These are phyloP conservation scores for Falcunculus frontatus DNA, from an alignment of 2,113 vertebrate species.

Conservation along the genomic window DNA sequence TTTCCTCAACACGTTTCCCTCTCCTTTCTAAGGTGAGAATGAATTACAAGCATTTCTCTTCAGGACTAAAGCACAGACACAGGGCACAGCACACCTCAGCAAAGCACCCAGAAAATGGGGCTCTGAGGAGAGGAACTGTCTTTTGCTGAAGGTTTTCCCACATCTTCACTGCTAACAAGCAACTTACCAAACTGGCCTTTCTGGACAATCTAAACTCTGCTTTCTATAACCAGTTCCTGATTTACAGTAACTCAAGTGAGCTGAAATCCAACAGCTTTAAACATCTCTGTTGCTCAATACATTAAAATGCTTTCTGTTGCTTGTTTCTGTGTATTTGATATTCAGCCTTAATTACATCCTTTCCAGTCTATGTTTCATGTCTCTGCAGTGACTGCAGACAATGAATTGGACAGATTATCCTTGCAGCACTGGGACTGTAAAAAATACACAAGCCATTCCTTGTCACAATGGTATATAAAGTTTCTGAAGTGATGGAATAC, in stretches of 20 bases:
- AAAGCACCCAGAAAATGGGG: background rate
- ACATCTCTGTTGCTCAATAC: background rate
- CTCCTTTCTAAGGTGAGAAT: background rate
- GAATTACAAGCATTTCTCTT: background rate
- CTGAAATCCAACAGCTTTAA: background rate
- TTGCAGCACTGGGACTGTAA: background rate
- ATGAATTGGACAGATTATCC: background rate
- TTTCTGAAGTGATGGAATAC: background rate
- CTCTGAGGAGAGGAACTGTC: background rate
- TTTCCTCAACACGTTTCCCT: background rate
- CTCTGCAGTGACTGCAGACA: background rate
- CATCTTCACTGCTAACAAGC: background rate
- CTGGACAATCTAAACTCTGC: background rate
- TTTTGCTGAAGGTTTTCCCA: background rate
- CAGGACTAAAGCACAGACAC: background rate
- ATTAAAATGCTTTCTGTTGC: background rate
- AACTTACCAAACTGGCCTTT: background rate
- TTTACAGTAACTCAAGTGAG: background rate
- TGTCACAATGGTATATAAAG: background rate
- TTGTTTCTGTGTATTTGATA: background rate
- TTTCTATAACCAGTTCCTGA: background rate
- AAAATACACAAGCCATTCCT: background rate
- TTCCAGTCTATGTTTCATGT: background rate
- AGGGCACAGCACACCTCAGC: background rate
- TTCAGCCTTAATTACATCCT: background rate